A percentile compares a stretch with the other conserved stretches of the same genome.
These are phyloP conservation scores for Gavialis gangeticus DNA, from an alignment of 2,113 vertebrate species.

Conservation along the genomic window DNA sequence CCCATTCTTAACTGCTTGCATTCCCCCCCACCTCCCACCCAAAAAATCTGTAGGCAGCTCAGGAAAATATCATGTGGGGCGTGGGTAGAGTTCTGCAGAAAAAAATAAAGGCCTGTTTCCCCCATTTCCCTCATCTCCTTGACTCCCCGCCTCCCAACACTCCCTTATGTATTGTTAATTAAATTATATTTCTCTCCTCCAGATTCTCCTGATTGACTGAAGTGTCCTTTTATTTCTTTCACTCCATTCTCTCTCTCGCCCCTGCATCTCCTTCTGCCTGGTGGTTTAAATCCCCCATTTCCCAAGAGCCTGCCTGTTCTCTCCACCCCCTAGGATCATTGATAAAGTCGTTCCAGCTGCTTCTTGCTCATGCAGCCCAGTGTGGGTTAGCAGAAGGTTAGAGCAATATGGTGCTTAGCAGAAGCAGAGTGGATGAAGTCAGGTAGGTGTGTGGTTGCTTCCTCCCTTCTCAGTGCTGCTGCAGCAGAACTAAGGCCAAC, in stretches of 20 bases:
- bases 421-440: neutral
- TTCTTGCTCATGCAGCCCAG: rapidly evolving
- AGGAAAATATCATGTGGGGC: neutral
- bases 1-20: neutral
- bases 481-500: neutral
- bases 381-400: rapidly evolving
- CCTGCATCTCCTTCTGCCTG: neutral
- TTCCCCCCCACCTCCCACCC: too few relatives aligned
- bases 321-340: neutral
- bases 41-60: neutral
- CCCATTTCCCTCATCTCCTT: neutral
- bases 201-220: neutral
- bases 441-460: neutral
- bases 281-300: rapidly evolving
- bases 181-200: neutral
- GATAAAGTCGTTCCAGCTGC: neutral
- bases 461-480: neutral
- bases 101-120: neutral
- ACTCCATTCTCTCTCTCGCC: neutral
- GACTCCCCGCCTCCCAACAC: neutral
- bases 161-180: neutral
- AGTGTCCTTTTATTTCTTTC: neutral
- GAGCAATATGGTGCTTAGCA: neutral
- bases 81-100: neutral
- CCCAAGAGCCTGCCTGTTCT: rapidly evolving